Percentiles rank a stretch among this genome's conserved stretches.
Conservation (phyloP, 2,113 vertebrate species). For the Petrocephalus zakoni region DNA sequence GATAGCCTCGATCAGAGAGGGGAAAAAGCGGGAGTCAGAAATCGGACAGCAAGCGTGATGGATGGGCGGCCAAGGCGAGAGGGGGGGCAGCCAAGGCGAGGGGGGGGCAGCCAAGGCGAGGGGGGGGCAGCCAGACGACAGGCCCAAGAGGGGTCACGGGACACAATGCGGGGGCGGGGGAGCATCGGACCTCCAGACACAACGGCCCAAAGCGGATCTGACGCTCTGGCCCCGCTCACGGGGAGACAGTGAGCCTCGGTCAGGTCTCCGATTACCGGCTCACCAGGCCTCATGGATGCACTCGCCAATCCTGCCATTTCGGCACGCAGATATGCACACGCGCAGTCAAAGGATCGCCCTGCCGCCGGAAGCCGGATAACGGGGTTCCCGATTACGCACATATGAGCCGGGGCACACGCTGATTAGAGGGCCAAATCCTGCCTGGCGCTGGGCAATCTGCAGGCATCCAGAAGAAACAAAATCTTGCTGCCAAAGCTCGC, state of each 20-base stretch:
- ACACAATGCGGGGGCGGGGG: not conserved
- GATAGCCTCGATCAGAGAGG: slow-evolving; percentile 14
- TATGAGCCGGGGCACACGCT: slow-evolving; percentile 47
- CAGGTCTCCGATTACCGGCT: not conserved
- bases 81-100: not conserved
- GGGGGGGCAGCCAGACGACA: not conserved
- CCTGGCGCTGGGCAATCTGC: slow-evolving; percentile 39
- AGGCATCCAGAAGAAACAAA: slow-evolving; percentile 35
- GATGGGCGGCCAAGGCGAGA: not conserved
- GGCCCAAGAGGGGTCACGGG: not conserved
- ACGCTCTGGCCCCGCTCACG: not conserved
- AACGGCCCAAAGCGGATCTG: not conserved
- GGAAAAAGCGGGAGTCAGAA: not conserved
- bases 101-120: too few relatives aligned
- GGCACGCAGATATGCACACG: not conserved
- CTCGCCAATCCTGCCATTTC: not conserved
- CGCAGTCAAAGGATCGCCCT: not conserved
- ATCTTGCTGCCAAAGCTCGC: slow-evolving; percentile 3
- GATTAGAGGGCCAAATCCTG: slow-evolving; percentile 57
- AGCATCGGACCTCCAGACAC: not conserved
- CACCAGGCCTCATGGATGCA: slow-evolving; percentile 14
- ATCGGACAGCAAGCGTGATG: not conserved
- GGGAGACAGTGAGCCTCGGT: not conserved
- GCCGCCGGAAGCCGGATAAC: slow-evolving; percentile 41
- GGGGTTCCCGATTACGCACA: slow-evolving; percentile 49